Percentiles rank a stretch among this genome's conserved stretches.
These are phyloP conservation scores for Proctacanthus coquilletti DNA, from an alignment of 1,140 invertebrate species.

Conservation along the genomic window DNA sequence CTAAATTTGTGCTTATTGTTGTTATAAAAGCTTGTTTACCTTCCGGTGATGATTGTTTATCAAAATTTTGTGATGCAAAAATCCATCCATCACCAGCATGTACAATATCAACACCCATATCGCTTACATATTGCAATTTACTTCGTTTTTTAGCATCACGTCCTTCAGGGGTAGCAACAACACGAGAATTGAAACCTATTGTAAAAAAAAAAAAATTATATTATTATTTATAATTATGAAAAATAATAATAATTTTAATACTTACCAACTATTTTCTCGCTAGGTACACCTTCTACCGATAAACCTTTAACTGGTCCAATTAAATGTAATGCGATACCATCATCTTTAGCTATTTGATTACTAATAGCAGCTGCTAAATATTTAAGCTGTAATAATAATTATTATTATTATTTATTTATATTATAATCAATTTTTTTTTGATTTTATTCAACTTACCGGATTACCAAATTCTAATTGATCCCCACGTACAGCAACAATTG, in stretches of 20 bases:
- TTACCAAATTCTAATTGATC: constrained; percentile 18
- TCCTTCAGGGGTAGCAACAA: constrained; percentile 35
- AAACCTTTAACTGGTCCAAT: constrained; percentile 23
- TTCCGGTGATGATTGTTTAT: constrained; percentile 16
- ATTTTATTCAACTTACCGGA: constrained; percentile 14
- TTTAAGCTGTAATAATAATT: neutral
- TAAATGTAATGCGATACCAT: constrained; percentile 20
- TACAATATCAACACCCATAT: constrained; percentile 37
- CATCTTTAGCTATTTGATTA: constrained; percentile 12
- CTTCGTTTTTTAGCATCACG: constrained; percentile 40
- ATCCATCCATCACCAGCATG: constrained; percentile 23
- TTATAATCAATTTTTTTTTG: neutral
- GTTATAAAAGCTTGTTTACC: constrained; percentile 17
- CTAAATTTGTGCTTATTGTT: constrained; percentile 16
- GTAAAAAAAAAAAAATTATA: neutral
- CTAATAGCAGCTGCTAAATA: neutral
- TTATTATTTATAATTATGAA: constrained; percentile 10
- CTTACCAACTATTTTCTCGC: constrained; percentile 23
- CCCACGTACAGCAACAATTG: constrained; percentile 36
- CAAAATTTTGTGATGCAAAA: constrained; percentile 22
- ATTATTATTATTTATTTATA: neutral
- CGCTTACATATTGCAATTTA: constrained; percentile 33
- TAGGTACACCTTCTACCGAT: constrained; percentile 15
- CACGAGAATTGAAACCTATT: constrained; percentile 32
- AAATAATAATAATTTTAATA: constrained; percentile 22